These are phyloP conservation scores for Malurus splendens DNA, from an alignment of 2,797 vertebrate species.

Conservation along the genomic window DNA sequence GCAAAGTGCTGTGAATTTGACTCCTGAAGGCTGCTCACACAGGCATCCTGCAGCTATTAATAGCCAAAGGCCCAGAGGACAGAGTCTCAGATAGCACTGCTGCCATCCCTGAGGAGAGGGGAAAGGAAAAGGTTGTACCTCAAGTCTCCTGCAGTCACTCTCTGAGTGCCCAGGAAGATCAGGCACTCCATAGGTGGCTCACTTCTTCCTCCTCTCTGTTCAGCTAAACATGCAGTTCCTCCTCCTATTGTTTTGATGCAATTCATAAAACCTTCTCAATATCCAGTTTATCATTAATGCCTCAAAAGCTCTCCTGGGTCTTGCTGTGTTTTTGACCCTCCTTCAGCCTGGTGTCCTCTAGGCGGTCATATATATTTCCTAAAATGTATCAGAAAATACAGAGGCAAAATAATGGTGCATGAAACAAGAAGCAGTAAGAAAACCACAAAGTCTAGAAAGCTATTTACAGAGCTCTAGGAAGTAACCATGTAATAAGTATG, in stretches of 20 bases:
- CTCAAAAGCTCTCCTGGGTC: background rate
- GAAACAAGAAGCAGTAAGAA: background rate
- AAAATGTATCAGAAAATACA: background rate
- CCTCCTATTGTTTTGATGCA: background rate
- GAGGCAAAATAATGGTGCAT: background rate
- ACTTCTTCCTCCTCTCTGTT: background rate
- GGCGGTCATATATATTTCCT: background rate
- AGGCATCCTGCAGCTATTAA: slow-evolving; percentile 88
- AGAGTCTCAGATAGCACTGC: slow-evolving; percentile 68
- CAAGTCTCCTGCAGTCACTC: background rate
- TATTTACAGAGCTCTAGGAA: background rate
- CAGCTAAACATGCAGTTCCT: background rate
- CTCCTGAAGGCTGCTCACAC: slow-evolving; percentile 81
- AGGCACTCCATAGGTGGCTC: background rate
- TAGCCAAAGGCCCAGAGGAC: slow-evolving; percentile 72
- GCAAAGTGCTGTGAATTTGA: slow-evolving; percentile 81
- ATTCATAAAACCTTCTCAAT: background rate
- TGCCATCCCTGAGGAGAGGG: background rate
- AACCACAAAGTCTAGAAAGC: background rate
- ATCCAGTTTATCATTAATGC: background rate
- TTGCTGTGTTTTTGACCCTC: background rate
- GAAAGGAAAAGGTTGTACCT: slow-evolving; percentile 43
- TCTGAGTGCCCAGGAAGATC: background rate
- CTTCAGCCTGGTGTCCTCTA: background rate
- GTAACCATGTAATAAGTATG: background rate